Base-by-base conservation (phyloP, 2,888 invertebrate genomes). In the Sminthurides aquaticus region DNA sequence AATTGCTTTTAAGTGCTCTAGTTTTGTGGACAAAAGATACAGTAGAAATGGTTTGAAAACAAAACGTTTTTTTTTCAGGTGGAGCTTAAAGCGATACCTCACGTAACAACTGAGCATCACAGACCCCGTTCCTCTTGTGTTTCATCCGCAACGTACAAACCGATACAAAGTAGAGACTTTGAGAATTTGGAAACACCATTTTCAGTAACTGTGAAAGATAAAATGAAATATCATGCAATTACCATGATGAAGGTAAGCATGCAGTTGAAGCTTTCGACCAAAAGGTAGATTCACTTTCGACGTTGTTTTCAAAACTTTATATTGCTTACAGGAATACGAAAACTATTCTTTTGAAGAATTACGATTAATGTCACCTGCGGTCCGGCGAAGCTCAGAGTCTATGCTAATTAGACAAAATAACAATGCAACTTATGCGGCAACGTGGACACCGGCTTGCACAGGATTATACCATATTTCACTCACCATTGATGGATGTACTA, bases 301-400 rank as follows among this genome's bases (percentile, higher is more conserved):
- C 25, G 24, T 22, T 56, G 11, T 55, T 24, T 22, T 18, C 56
- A 49, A 52, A 52, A 22, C 24, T 49, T 54, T 49, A 22, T 69
- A 67, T 67, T 63, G 65, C 69, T 76, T 77, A 15, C 80, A 91
- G 86, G 86, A 87, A 0, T 95, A 89, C 79, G 90, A 91, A 76
- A 89, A 90, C 78, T 95, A 90, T 77, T 95, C 95, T 0, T 95
- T 97, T 79, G 98, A 98, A 80, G 98, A 98, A 79, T 79, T 98
- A 52, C 86, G 97, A 34, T 86, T 83, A 71, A 83, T 85, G 61
- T 85, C 87, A 3, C 88, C 88, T 1, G 82, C 85, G 0, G 81
- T 86, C 20, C 85, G 85, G 62, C 79, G 87, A 54, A 85, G 86
- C n/a, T 85, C 85, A 75, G 92, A 93, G 79, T 86, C 87, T 73